Evolutionary conservation across 1,140 invertebrate species (phyloP).

Genomic region (Leptopilina boulardi): DNA sequence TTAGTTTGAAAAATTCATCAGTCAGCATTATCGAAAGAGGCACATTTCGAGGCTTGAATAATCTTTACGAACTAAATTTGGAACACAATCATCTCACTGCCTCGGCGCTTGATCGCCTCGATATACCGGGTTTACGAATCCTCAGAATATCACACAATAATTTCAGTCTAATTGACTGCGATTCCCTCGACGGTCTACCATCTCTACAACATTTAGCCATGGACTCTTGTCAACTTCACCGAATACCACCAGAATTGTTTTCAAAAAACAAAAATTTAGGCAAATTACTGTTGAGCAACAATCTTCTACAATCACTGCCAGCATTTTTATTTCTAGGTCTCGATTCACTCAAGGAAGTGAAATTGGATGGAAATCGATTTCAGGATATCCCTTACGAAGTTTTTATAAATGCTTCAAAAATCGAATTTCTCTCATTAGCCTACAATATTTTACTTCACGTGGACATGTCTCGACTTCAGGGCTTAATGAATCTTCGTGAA

Average conservation of each 20-base stretch:
- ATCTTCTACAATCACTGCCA: conserved; percentile 80
- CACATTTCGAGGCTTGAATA: conserved; percentile 80
- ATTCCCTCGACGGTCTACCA: conserved; percentile 84
- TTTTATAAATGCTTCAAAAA: conserved; percentile 82
- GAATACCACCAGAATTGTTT: conserved; percentile 83
- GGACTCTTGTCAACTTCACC: conserved; percentile 81
- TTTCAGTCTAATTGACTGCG: conserved; percentile 82
- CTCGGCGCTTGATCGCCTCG: conserved; percentile 80
- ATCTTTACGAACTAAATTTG: conserved; percentile 83
- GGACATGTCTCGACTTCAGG: conserved; percentile 86
- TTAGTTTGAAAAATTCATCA: conserved; percentile 80
- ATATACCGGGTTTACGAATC: conserved; percentile 83
- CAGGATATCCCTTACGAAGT: conserved; percentile 86
- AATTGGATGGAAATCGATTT: conserved; percentile 84
- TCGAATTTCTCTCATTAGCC: conserved; percentile 85
- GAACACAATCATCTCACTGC: conserved; percentile 84
- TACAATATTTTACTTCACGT: conserved; percentile 84
- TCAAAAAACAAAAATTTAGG: conserved; percentile 84
- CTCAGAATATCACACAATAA: conserved; percentile 87
- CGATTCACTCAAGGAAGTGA: conserved; percentile 85
- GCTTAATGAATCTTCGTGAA: conserved; percentile 83
- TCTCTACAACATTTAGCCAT: conserved; percentile 84
- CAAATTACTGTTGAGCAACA: conserved; percentile 83
- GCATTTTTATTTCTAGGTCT: conserved; percentile 82
- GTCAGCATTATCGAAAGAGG: conserved; percentile 79